Evolutionary conservation across 1,140 invertebrate species (phyloP).

Genomic region (Euura lappo): DNA sequence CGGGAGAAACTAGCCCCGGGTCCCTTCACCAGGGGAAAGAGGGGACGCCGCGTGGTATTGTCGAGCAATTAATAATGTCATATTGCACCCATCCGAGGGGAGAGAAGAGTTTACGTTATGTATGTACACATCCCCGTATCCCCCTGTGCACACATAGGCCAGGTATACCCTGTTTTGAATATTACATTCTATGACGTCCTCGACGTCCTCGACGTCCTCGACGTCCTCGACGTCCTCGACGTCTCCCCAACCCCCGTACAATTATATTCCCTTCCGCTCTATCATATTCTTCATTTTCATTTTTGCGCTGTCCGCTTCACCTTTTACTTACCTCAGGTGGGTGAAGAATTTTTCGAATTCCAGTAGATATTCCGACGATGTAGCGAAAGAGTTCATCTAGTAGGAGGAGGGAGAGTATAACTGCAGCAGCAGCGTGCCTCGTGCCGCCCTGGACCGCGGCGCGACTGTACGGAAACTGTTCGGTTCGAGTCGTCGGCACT

Average conservation of each 20-base stretch:
- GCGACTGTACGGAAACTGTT: too few relatives aligned
- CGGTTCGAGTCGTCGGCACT: conserved; percentile 31
- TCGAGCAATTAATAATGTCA: conserved; percentile 57
- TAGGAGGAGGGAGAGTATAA: too few relatives aligned
- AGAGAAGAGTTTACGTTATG: conserved; percentile 10
- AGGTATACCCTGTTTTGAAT: conserved; percentile 56
- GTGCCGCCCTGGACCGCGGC: conserved; percentile 10
- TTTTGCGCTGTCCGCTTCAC: too few relatives aligned
- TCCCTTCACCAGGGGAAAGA: conserved; percentile 14
- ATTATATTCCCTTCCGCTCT: too few relatives aligned
- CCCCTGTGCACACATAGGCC: conserved; percentile 27
- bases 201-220: too few relatives aligned
- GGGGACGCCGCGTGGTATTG: conserved; percentile 37
- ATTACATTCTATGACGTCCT: conserved; percentile 47
- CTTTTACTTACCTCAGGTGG: too few relatives aligned
- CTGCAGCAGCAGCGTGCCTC: neutral
- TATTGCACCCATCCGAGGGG: conserved; percentile 39
- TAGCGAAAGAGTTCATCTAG: too few relatives aligned
- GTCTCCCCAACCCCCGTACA: too few relatives aligned
- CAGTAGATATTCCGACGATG: too few relatives aligned
- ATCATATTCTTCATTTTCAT: too few relatives aligned
- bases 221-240: too few relatives aligned
- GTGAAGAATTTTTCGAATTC: too few relatives aligned
- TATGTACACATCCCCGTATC: neutral
- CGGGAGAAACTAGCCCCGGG: conserved; percentile 29